Evolutionary conservation across 2,888 invertebrate genomes (phyloP).

Genomic region (Synanthedon formicaeformis): DNA sequence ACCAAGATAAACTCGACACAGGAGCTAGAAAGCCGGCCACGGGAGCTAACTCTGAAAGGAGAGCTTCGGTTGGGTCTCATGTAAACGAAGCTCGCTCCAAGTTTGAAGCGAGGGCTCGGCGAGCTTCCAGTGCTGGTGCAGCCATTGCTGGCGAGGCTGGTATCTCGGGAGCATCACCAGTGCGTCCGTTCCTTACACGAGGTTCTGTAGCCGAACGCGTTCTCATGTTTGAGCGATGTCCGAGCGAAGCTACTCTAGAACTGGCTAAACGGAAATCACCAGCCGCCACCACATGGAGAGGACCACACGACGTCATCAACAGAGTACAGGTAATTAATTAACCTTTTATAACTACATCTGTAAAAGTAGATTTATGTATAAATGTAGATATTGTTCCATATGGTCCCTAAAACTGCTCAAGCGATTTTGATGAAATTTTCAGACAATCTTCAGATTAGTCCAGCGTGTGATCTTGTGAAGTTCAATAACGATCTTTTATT

Average conservation of each 20-base stretch:
- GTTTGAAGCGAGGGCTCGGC: constrained; percentile 62
- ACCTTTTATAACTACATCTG: not conserved
- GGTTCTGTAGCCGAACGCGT: constrained; percentile 93
- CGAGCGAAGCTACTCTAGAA: constrained; percentile 80
- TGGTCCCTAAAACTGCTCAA: not conserved
- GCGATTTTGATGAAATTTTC: too few relatives aligned
- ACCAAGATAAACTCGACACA: constrained; percentile 70
- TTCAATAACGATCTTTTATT: too few relatives aligned
- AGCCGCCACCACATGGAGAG: constrained; percentile 67
- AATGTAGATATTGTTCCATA: not conserved
- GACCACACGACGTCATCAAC: constrained; percentile 67
- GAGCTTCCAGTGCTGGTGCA: constrained; percentile 57
- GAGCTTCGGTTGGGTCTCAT: constrained; percentile 59
- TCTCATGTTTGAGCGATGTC: constrained; percentile 90
- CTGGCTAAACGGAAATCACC: constrained; percentile 72
- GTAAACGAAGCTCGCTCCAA: constrained; percentile 65
- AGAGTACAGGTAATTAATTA: constrained; percentile 58
- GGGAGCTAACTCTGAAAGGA: constrained; percentile 53
- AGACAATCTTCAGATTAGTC: too few relatives aligned
- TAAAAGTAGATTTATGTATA: not conserved
- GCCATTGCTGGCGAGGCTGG: constrained; percentile 48
- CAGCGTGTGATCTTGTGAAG: not conserved
- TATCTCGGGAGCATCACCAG: constrained; percentile 65
- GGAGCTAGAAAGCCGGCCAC: constrained; percentile 57
- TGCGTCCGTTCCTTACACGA: constrained; percentile 86